phyloP scores from a whole-genome alignment of 2,888 invertebrate genomes.

The Cactoblastis cactorum region DNA sequence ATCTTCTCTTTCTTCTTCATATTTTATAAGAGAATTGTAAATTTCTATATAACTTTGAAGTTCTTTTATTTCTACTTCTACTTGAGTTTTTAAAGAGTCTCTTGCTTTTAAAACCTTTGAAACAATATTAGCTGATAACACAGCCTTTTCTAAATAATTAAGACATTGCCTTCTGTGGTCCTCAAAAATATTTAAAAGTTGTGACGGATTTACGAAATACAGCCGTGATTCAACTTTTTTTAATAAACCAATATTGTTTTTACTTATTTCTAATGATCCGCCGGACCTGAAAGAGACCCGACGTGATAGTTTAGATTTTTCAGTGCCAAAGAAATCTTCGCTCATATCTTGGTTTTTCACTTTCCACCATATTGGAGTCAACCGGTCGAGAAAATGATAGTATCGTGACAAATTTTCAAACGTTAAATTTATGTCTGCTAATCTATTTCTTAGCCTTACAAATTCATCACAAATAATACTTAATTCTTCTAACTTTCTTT shows the following conservation, averaged over 20 bases:
- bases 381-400: constrained; percentile 30
- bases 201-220: constrained; percentile 31
- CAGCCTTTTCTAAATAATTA: constrained; percentile 35
- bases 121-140: constrained; percentile 20
- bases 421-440: constrained; percentile 23
- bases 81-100: constrained; percentile 22
- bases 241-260: constrained; percentile 15
- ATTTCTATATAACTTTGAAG: constrained; percentile 22
- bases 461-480: constrained; percentile 27
- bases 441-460: constrained; percentile 30
- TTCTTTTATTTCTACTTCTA: constrained; percentile 23
- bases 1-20: constrained; percentile 28
- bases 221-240: constrained; percentile 17
- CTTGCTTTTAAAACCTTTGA: constrained; percentile 22
- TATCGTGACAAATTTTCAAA: constrained; percentile 31
- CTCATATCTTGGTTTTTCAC: constrained; percentile 10
- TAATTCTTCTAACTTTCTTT: constrained; percentile 24
- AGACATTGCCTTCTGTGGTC: constrained; percentile 30
- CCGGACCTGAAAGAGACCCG: constrained; percentile 1
- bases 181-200: constrained; percentile 29
- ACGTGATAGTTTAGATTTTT: not conserved
- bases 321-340: not conserved
- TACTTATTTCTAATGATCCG: constrained; percentile 19
- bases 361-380: constrained; percentile 30
- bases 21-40: constrained; percentile 22